These are phyloP conservation scores for Zosterops pallidus DNA, from an alignment of 2,113 vertebrate genomes.

Conservation along the genomic window DNA sequence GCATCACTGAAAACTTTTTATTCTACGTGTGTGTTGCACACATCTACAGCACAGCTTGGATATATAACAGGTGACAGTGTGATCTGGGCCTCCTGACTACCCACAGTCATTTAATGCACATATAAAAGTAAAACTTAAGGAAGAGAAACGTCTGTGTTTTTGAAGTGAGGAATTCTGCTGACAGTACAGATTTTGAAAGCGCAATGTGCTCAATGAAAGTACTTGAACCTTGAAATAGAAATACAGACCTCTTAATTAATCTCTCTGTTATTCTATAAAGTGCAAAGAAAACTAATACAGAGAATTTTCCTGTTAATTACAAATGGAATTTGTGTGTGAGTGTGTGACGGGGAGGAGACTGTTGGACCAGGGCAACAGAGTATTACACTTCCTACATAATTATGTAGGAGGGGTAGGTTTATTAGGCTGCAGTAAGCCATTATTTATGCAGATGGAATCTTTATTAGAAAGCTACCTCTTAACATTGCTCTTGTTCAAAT, in stretches of 20 bases:
- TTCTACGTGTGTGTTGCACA: not conserved
- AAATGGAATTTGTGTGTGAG: slow-evolving; percentile 8
- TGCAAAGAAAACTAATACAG: slow-evolving; percentile 60
- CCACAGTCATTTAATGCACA: not conserved
- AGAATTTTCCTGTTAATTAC: slow-evolving; percentile 63
- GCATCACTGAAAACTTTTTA: not conserved
- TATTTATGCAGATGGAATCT: slow-evolving; percentile 11
- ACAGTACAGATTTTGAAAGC: slow-evolving; percentile 34
- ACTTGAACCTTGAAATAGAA: slow-evolving; percentile 77
- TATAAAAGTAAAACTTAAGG: not conserved
- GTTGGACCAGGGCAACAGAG: slow-evolving; percentile 27
- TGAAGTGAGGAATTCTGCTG: slow-evolving; percentile 58
- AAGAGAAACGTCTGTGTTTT: slow-evolving; percentile 27
- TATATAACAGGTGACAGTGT: not conserved
- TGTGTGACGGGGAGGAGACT: slow-evolving; percentile 27
- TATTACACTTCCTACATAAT: slow-evolving; percentile 56
- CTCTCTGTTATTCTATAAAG: slow-evolving; percentile 64
- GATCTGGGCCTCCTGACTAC: not conserved
- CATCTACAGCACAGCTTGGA: not conserved
- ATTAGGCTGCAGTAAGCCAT: slow-evolving; percentile 45
- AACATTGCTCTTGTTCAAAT: not conserved
- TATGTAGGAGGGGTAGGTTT: slow-evolving; percentile 57
- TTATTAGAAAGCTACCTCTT: slow-evolving; percentile 25
- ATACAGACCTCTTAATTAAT: slow-evolving; percentile 75
- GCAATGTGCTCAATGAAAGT: slow-evolving; percentile 36